phyloP scores from a whole-genome alignment of 2,888 invertebrate species.

The Anodontia alba region DNA sequence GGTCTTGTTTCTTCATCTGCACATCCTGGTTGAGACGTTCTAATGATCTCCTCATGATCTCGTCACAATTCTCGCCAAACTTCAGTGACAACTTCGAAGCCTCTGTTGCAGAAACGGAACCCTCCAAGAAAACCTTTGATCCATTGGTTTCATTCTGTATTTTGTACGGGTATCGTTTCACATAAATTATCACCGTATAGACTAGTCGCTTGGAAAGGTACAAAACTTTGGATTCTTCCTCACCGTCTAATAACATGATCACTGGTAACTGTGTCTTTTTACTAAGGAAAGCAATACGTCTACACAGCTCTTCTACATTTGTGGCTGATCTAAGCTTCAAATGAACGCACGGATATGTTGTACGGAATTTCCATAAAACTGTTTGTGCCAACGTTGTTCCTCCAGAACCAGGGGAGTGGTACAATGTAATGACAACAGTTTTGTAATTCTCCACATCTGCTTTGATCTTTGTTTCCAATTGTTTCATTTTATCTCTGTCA shows the following conservation, averaged over 20 bases:
- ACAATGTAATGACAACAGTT: constrained; percentile 43
- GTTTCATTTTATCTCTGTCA: constrained; percentile 44
- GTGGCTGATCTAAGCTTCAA: constrained; percentile 40
- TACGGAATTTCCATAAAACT: constrained; percentile 56
- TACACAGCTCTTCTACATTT: constrained; percentile 40
- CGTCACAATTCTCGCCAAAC: constrained; percentile 45
- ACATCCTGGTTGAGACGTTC: constrained; percentile 31
- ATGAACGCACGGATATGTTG: constrained; percentile 53
- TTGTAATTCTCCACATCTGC: constrained; percentile 21
- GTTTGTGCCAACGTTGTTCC: constrained; percentile 67
- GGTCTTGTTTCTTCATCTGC: constrained; percentile 20
- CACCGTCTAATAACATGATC: constrained; percentile 61
- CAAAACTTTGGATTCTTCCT: constrained; percentile 58
- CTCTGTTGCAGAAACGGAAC: constrained; percentile 47
- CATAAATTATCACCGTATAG: constrained; percentile 50
- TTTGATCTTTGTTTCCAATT: not conserved
- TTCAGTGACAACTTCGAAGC: constrained; percentile 44
- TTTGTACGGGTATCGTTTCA: constrained; percentile 53
- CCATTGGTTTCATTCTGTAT: not conserved
- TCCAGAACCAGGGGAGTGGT: constrained; percentile 65
- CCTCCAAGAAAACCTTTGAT: constrained; percentile 43
- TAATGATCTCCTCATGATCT: constrained; percentile 21
- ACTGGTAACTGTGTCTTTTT: constrained; percentile 52
- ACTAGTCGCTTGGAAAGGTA: constrained; percentile 29
- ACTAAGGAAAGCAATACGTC: constrained; percentile 44